Percentiles rank a stretch among this genome's conserved stretches.
Conservation (phyloP, 1,140 invertebrate genomes). For the Drosophila busckii region DNA sequence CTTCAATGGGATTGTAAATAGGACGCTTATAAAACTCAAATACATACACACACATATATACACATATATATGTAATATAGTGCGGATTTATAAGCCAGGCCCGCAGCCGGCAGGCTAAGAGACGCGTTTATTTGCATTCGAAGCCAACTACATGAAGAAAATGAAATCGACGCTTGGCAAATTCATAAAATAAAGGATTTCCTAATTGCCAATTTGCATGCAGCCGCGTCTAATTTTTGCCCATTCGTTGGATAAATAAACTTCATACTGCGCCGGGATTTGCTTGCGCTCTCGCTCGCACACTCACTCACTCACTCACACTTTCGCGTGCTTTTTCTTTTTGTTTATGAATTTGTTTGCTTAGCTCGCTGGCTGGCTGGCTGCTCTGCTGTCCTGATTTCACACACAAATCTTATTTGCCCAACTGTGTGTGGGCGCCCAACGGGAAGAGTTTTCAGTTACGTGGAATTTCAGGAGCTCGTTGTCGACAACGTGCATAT, state of each 20-base stretch:
- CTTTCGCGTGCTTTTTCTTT: conserved; percentile 1
- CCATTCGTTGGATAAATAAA: conserved; percentile 69
- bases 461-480: conserved; percentile 35
- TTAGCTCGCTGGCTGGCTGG: conserved; percentile 29
- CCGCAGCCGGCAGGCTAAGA: too few relatives aligned
- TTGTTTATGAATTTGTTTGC: conserved; percentile 64
- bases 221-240: conserved; percentile 69
- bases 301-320: neutral
- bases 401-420: conserved; percentile 60
- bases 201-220: conserved; percentile 74
- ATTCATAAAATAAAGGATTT: conserved; percentile 73
- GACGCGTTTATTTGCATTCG: conserved; percentile 65
- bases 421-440: conserved; percentile 7
- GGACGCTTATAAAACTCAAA: too few relatives aligned
- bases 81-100: too few relatives aligned
- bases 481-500: conserved; percentile 44
- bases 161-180: conserved; percentile 54
- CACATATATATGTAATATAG: too few relatives aligned
- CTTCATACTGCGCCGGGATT: conserved; percentile 48
- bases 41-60: too few relatives aligned
- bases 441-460: conserved; percentile 28
- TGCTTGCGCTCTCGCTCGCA: conserved; percentile 8
- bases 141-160: conserved; percentile 44
- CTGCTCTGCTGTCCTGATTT: neutral
- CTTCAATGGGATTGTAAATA: conserved; percentile 5